phyloP scores from a whole-genome alignment of 2,797 vertebrate species.

The Pogonophryne albipinna region DNA sequence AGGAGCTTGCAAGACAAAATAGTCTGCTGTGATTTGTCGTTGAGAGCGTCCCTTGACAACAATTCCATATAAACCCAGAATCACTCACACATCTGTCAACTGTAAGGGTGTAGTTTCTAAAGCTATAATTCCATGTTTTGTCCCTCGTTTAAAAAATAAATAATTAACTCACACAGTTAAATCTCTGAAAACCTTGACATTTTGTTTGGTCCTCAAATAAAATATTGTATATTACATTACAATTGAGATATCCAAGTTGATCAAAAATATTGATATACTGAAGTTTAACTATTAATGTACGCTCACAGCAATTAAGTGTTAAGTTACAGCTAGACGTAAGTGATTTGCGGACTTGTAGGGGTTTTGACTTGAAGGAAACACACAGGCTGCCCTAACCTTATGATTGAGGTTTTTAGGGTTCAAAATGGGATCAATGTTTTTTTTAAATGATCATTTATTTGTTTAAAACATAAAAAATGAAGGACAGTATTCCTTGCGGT shows the following conservation, averaged over 20 bases:
- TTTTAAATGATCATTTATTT: not conserved
- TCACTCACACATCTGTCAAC: conserved; percentile 11
- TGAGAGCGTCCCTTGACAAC: conserved; percentile 17
- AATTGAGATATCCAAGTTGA: not conserved
- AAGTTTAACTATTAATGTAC: not conserved
- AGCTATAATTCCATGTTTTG: not conserved
- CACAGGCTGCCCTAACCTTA: not conserved
- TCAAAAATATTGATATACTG: conserved; percentile 2
- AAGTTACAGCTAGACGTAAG: not conserved
- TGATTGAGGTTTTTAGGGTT: not conserved
- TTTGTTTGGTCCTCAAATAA: not conserved
- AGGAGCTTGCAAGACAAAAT: conserved; percentile 37
- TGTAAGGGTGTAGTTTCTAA: not conserved
- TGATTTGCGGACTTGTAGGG: not conserved
- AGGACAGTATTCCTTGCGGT: not conserved
- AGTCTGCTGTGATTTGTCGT: conserved; percentile 52
- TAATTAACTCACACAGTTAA: not conserved
- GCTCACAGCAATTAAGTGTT: not conserved
- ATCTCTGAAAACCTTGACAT: not conserved
- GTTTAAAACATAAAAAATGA: not conserved
- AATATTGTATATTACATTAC: too few relatives aligned
- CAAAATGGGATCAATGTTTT: not conserved
- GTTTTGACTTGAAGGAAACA: not conserved
- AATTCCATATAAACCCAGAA: conserved; percentile 8
- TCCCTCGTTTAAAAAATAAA: not conserved